Conservation (phyloP, 2,888 invertebrate species). For the Lithosia quadra region DNA sequence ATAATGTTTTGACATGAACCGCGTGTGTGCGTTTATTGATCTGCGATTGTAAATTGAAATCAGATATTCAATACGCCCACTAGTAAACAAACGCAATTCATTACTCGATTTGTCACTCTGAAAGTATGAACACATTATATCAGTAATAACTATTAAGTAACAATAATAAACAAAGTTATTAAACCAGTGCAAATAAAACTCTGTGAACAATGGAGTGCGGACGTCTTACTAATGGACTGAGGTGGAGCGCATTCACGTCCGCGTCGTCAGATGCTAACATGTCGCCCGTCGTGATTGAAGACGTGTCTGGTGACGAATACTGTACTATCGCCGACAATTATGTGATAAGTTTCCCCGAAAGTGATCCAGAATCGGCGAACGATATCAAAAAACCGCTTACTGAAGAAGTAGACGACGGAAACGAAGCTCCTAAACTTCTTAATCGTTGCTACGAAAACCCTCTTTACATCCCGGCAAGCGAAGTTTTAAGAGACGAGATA, state of each 20-base stretch:
- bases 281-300: slow-evolving; percentile 62
- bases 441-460: slow-evolving; percentile 76
- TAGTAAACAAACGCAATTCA: slow-evolving; percentile 58
- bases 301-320: slow-evolving; percentile 59
- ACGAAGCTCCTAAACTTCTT: slow-evolving; percentile 61
- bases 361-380: slow-evolving; percentile 59
- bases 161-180: slow-evolving; percentile 60
- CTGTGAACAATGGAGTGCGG: slow-evolving; percentile 75
- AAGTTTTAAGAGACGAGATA: slow-evolving; percentile 76
- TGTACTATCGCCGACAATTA: slow-evolving; percentile 67
- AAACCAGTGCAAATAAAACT: slow-evolving; percentile 49
- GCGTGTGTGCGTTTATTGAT: slow-evolving; percentile 45
- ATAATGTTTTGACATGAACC: slow-evolving; percentile 29
- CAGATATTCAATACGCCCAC: slow-evolving; percentile 76
- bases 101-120: slow-evolving; percentile 54
- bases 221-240: slow-evolving; percentile 65
- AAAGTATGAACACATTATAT: slow-evolving; percentile 50
- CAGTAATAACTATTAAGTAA: slow-evolving; percentile 36
- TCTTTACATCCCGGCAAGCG: slow-evolving; percentile 70
- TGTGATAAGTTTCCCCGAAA: slow-evolving; percentile 73
- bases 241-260: slow-evolving; percentile 69
- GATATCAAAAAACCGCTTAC: slow-evolving; percentile 57
- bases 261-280: slow-evolving; percentile 55
- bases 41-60: slow-evolving; percentile 72
- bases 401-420: slow-evolving; percentile 50